phyloP scores from a whole-genome alignment of 1,140 invertebrate species.

The Microplitis mediator region DNA sequence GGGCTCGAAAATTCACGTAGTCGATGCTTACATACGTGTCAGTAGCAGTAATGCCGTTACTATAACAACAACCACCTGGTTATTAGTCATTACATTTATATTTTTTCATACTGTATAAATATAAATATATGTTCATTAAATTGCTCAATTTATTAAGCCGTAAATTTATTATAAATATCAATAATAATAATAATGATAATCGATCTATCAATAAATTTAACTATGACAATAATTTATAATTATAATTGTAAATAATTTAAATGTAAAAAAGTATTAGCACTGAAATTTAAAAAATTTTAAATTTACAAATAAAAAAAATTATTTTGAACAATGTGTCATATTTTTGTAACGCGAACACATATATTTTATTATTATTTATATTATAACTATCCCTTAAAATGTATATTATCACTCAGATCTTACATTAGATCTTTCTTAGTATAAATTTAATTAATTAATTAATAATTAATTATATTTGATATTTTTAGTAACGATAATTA shows the following conservation, averaged over 20 bases:
- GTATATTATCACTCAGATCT: conserved; percentile 2
- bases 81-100: conserved; percentile 30
- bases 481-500: neutral
- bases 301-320: no score
- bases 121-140: conserved; percentile 22
- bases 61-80: conserved; percentile 21
- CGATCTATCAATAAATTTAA: no score
- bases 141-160: conserved; percentile 27
- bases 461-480: neutral
- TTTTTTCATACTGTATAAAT: conserved; percentile 33
- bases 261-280: no score
- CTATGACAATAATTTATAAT: neutral
- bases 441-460: neutral
- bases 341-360: neutral
- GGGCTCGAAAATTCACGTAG: conserved; percentile 88
- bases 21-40: conserved; percentile 69
- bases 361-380: neutral
- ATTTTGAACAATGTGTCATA: no score
- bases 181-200: neutral
- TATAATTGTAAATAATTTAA: neutral
- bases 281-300: no score
- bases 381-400: neutral
- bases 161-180: neutral
- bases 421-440: neutral
- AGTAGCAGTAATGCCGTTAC: conserved; percentile 30